Conservation (phyloP, 2,113 vertebrate genomes). For the Acrocephalus arundinaceus region DNA sequence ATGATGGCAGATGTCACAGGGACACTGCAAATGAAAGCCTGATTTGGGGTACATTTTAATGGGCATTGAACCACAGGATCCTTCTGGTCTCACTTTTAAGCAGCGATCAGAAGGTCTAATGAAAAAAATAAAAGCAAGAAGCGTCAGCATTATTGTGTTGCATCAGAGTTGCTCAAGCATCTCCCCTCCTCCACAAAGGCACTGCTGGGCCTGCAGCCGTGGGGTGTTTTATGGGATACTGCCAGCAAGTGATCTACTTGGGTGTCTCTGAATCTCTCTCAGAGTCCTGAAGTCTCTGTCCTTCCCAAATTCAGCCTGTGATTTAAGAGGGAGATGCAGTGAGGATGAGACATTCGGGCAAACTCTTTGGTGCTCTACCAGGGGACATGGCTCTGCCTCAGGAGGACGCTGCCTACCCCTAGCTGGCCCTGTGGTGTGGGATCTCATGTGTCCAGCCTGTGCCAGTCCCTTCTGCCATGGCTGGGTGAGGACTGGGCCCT, state of each 20-base stretch:
- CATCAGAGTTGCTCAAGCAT: neutral
- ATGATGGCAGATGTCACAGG: rapidly evolving
- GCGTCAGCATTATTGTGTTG: neutral
- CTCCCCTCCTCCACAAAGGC: neutral
- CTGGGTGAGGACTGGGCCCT: rapidly evolving
- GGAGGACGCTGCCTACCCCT: neutral
- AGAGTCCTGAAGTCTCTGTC: neutral
- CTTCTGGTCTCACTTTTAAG: neutral
- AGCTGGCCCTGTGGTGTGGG: rapidly evolving
- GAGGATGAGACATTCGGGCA: neutral
- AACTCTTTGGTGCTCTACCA: neutral
- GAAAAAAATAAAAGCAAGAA: neutral
- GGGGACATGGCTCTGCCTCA: rapidly evolving
- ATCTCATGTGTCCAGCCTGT: rapidly evolving
- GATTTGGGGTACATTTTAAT: neutral
- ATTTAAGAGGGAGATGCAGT: neutral
- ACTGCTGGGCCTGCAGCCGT: neutral
- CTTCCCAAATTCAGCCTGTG: neutral
- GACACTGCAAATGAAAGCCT: neutral
- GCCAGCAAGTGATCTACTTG: constrained; percentile 6
- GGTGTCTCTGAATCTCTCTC: neutral
- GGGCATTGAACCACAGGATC: neutral
- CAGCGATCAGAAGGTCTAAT: neutral
- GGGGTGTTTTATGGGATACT: neutral
- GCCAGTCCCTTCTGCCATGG: rapidly evolving